These are phyloP conservation scores for Drosophila lowei DNA, from an alignment of 1,140 invertebrate species.

Conservation along the genomic window DNA sequence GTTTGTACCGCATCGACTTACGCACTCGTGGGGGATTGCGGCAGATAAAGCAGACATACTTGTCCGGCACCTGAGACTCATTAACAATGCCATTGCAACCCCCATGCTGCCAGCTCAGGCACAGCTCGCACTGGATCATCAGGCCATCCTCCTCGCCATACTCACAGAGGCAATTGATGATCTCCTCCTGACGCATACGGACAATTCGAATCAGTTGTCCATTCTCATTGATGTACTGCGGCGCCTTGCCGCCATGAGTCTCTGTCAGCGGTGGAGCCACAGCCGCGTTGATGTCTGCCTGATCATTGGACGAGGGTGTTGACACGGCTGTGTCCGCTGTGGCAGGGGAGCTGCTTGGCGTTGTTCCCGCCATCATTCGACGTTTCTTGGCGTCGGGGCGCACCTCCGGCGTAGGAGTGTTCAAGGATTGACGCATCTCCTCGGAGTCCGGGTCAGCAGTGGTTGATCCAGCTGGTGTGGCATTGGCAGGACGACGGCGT, in stretches of 20 bases:
- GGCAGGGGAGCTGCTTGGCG: conserved; percentile 50
- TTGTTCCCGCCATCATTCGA: conserved; percentile 44
- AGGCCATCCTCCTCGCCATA: conserved; percentile 94
- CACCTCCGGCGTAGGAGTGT: conserved; percentile 46
- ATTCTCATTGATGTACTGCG: conserved; percentile 84
- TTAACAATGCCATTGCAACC: conserved; percentile 92
- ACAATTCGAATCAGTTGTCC: conserved; percentile 88
- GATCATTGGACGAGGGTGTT: conserved; percentile 58
- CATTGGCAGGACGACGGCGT: conserved; percentile 44
- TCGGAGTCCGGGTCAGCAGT: conserved; percentile 43
- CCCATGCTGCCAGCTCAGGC: conserved; percentile 97
- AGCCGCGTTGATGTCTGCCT: conserved; percentile 63
- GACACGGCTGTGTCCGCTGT: conserved; percentile 54
- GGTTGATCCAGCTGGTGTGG: conserved; percentile 6
- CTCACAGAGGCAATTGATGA: conserved; percentile 93
- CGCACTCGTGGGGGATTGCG: conserved; percentile 89
- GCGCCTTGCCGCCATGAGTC: conserved; percentile 10
- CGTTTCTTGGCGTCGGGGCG: conserved; percentile 59
- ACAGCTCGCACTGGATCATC: conserved; percentile 97
- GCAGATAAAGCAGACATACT: conserved; percentile 95
- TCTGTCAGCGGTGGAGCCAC: conserved; percentile 44
- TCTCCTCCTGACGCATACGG: conserved; percentile 89
- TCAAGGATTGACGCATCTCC: conserved; percentile 52
- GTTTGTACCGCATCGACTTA: conserved; percentile 88
- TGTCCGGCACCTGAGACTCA: conserved; percentile 92